A percentile compares a stretch with the other conserved stretches of the same genome.
phyloP scores from a whole-genome alignment of 2,113 vertebrate genomes.

The Meriones unguiculatus region DNA sequence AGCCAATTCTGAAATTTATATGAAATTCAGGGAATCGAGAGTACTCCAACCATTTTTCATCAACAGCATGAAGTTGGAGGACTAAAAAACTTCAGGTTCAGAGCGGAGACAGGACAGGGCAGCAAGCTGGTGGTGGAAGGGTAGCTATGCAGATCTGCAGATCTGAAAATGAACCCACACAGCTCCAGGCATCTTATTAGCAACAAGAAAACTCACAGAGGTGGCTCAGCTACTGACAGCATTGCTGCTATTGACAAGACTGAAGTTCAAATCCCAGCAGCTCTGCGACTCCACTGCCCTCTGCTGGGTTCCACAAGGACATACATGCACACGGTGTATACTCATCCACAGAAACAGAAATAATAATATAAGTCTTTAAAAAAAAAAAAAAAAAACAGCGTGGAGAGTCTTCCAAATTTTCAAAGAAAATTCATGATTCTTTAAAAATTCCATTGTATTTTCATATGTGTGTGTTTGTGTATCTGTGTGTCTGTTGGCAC shows the following conservation, averaged over 20 bases:
- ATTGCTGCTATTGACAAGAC: neutral
- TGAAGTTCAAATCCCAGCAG: neutral
- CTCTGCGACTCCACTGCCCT: neutral
- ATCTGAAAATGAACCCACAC: neutral
- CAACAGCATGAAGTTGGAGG: neutral
- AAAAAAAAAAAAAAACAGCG: neutral
- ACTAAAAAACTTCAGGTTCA: neutral
- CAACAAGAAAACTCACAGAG: neutral
- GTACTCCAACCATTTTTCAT: neutral
- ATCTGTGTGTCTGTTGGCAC: neutral
- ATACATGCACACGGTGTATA: neutral
- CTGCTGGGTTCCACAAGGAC: neutral
- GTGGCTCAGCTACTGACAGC: neutral
- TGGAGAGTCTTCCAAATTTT: neutral
- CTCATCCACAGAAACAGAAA: neutral
- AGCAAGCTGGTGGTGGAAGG: neutral
- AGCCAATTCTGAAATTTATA: constrained; percentile 1
- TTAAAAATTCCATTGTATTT: neutral
- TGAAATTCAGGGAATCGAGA: neutral
- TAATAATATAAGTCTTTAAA: neutral
- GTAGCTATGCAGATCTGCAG: neutral
- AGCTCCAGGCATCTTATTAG: neutral
- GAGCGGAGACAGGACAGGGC: neutral
- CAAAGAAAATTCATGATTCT: neutral
- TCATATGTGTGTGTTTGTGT: neutral